Conservation (phyloP, 1,140 invertebrate species). For the Zaprionus africanus region DNA sequence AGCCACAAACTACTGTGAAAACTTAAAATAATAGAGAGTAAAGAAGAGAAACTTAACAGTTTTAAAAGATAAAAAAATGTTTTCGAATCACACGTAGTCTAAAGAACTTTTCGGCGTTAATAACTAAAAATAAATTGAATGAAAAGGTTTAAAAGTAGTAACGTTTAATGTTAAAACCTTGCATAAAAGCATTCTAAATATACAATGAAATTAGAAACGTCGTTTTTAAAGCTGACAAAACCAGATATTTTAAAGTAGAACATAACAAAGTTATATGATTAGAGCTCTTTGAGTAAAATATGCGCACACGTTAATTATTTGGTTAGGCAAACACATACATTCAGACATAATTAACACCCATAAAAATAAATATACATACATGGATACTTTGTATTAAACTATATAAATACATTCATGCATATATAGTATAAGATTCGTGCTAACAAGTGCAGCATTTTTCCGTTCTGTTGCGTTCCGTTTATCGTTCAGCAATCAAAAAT, state of each 20-base stretch:
- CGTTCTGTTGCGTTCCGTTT: constrained; percentile 51
- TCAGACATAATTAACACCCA: constrained; percentile 5
- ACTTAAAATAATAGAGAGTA: constrained; percentile 50
- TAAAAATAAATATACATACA: constrained; percentile 9
- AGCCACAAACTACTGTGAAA: constrained; percentile 74
- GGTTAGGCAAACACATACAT: neutral
- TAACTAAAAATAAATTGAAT: constrained; percentile 44
- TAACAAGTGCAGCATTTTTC: constrained; percentile 53
- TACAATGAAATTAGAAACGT: constrained; percentile 33
- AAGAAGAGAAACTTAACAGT: constrained; percentile 32
- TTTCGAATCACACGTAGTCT: constrained; percentile 67
- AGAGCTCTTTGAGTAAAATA: constrained; percentile 43
- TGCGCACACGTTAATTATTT: constrained; percentile 32
- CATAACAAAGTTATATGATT: constrained; percentile 48
- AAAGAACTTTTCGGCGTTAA: constrained; percentile 59
- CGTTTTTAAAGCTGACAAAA: constrained; percentile 32
- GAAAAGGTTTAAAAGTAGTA: constrained; percentile 73
- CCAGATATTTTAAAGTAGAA: constrained; percentile 38
- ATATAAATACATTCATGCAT: constrained; percentile 5
- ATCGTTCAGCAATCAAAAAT: constrained; percentile 35
- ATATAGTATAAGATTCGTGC: constrained; percentile 50
- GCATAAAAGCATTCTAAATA: constrained; percentile 57
- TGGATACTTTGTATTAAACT: neutral
- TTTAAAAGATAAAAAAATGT: constrained; percentile 42
- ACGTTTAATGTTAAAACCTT: constrained; percentile 66